Conservation (phyloP, 1,140 invertebrate species). For the Drosophila kanapiae region DNA sequence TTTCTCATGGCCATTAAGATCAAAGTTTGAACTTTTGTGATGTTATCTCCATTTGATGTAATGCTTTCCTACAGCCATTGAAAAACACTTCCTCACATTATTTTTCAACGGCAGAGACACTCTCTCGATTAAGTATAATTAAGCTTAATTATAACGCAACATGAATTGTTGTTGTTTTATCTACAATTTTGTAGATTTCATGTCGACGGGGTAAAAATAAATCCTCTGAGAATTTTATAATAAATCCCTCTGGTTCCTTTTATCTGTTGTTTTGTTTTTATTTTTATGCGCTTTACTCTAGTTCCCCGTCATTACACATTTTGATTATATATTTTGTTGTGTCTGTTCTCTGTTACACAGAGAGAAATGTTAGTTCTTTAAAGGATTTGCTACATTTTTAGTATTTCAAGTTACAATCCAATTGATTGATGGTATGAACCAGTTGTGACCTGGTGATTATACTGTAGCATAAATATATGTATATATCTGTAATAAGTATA, state of each 20-base stretch:
- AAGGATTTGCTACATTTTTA: neutral
- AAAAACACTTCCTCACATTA: slow-evolving; percentile 29
- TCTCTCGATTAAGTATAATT: slow-evolving; percentile 34
- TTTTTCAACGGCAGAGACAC: neutral
- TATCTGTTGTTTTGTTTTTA: slow-evolving; percentile 21
- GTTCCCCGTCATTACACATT: slow-evolving; percentile 51
- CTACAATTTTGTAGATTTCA: neutral
- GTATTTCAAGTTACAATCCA: neutral
- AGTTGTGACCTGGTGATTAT: neutral
- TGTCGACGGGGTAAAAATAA: slow-evolving; percentile 15
- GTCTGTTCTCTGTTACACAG: slow-evolving; percentile 1
- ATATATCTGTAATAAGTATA: too few species aligned
- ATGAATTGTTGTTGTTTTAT: slow-evolving; percentile 16
- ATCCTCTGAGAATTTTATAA: slow-evolving; percentile 13
- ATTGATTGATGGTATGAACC: neutral
- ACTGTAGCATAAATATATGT: too few species aligned
- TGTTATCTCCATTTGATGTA: slow-evolving; percentile 16
- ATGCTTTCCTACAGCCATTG: neutral
- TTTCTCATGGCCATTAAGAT: neutral
- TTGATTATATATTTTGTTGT: slow-evolving; percentile 56
- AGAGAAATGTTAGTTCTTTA: neutral
- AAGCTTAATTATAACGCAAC: slow-evolving; percentile 43
- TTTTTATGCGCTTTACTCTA: slow-evolving; percentile 27
- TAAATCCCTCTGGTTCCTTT: slow-evolving; percentile 11
- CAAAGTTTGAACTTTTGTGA: neutral